Conservation (phyloP, 2,113 vertebrate species). For the Sphaerodactylus townsendi region DNA sequence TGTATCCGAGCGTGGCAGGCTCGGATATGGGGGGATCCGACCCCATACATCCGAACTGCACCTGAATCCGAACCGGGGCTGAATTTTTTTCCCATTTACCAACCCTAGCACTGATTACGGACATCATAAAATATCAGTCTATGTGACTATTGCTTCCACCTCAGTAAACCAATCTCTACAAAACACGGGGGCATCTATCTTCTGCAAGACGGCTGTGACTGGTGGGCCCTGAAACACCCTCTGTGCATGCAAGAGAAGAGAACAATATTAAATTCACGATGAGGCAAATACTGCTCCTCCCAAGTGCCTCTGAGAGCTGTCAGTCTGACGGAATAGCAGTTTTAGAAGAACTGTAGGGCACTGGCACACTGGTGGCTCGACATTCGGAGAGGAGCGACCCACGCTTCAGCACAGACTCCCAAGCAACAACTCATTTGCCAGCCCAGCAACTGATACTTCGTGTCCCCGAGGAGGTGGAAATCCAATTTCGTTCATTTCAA, state of each 20-base stretch:
- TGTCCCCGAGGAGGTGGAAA: neutral
- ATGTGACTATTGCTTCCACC: too few species aligned
- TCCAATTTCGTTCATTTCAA: conserved; percentile 11
- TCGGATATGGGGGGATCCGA: too few species aligned
- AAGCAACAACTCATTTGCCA: neutral
- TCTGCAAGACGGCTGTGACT: too few species aligned
- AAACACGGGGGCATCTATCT: too few species aligned
- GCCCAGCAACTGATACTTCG: neutral
- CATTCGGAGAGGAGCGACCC: neutral
- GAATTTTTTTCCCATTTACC: too few species aligned
- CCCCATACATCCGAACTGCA: too few species aligned
- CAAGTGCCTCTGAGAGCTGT: neutral
- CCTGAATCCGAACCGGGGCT: too few species aligned
- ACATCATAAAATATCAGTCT: too few species aligned
- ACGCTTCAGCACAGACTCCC: neutral
- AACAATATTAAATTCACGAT: neutral
- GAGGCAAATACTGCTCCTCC: neutral
- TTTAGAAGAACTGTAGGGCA: neutral
- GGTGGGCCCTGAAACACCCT: too few species aligned
- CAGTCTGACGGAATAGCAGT: neutral
- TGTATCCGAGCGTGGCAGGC: too few species aligned
- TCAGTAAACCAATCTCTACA: neutral
- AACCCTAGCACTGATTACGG: too few species aligned
- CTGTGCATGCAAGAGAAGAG: too few species aligned
- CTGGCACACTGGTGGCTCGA: neutral